Conservation (phyloP, 1,140 invertebrate genomes). For the Aphaenogaster ashmeadi region DNA sequence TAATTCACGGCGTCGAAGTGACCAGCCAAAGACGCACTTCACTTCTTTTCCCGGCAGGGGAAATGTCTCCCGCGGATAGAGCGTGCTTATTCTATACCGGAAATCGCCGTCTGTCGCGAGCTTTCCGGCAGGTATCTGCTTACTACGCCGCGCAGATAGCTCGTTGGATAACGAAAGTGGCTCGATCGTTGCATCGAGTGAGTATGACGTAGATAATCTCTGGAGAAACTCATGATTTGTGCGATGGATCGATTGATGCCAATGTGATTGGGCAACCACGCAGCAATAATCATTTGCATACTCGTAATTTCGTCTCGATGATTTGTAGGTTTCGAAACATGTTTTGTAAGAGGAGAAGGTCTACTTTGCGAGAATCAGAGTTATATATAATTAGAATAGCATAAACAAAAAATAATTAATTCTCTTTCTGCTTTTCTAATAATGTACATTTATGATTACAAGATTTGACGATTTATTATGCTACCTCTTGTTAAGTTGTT, state of each 20-base stretch:
- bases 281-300: conserved; percentile 26
- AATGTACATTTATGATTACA: not conserved
- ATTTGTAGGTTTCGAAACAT: conserved; percentile 2
- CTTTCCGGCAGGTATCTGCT: conserved; percentile 5
- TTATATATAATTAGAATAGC: not conserved
- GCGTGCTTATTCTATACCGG: not conserved
- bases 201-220: conserved; percentile 28
- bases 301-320: conserved; percentile 18
- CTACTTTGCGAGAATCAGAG: not conserved
- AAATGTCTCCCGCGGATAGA: conserved; percentile 20
- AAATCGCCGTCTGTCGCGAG: conserved; percentile 38
- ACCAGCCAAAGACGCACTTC: conserved; percentile 5
- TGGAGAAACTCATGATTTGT: conserved; percentile 54
- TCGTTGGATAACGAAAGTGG: conserved; percentile 43
- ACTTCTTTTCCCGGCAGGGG: not conserved
- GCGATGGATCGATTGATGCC: conserved; percentile 35
- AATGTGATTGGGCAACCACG: conserved; percentile 15
- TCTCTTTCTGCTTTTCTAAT: not conserved
- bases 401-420: conserved; percentile 1
- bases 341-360: not conserved
- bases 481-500: not conserved
- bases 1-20: conserved; percentile 64
- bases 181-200: conserved; percentile 38
- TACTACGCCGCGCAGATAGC: conserved; percentile 40
- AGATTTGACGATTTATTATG: not conserved